phyloP scores from a whole-genome alignment of 2,113 vertebrate species.

The Cephalopterus ornatus region DNA sequence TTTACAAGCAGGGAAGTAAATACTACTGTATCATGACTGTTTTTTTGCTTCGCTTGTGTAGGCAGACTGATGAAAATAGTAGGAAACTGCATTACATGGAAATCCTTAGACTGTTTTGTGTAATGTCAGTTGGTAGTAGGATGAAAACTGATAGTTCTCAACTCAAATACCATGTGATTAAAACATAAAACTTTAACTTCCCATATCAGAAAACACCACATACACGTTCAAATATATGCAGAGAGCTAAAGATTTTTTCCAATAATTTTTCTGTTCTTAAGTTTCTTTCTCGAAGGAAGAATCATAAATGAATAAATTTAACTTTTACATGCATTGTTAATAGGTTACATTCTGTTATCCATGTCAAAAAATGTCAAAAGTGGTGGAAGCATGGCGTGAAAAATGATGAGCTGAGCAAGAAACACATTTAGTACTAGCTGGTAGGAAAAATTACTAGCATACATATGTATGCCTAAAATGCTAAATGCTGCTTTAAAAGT shows the following conservation, averaged over 20 bases:
- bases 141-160: neutral
- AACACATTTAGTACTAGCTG: neutral
- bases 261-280: neutral
- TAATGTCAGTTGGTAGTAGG: neutral
- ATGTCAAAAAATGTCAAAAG: neutral
- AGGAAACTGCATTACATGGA: neutral
- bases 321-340: neutral
- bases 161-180: neutral
- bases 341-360: neutral
- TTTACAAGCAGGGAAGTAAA: neutral
- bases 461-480: neutral
- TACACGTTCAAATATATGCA: neutral
- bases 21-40: neutral
- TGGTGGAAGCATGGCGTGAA: fast-evolving
- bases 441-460: neutral
- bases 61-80: neutral
- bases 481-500: neutral
- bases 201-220: neutral
- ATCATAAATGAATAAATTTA: neutral
- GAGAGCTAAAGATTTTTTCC: neutral
- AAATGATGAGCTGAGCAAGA: neutral
- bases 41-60: neutral
- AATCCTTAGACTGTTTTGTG: neutral
- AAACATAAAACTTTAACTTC: neutral
- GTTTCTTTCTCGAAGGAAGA: neutral